A percentile compares a stretch with the other conserved stretches of the same genome.
Evolutionary conservation across 2,888 invertebrate genomes (phyloP).

Genomic region (Drosophila meridionalis): DNA sequence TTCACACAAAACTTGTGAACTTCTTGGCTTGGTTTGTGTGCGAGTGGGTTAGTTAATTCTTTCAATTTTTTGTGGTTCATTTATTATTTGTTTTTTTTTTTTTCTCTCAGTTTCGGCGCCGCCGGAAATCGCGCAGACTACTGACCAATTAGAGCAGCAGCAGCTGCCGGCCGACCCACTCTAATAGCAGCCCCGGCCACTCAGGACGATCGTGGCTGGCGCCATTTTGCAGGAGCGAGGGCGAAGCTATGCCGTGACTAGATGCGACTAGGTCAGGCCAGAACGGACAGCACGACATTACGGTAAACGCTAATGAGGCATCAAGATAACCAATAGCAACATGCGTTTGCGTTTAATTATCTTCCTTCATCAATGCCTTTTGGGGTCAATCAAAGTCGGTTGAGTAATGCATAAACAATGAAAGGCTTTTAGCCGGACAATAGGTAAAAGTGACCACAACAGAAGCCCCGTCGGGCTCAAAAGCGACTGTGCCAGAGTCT

Average conservation of each 20-base stretch:
- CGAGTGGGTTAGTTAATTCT: slow-evolving; percentile 13
- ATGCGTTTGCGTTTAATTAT: slow-evolving; percentile 18
- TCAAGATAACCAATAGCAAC: slow-evolving; percentile 53
- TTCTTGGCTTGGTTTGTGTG: slow-evolving; percentile 37
- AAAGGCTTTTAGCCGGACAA: slow-evolving; percentile 64
- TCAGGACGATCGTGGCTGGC: slow-evolving; percentile 5
- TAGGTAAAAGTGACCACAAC: slow-evolving; percentile 19
- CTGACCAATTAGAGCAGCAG: slow-evolving; percentile 49
- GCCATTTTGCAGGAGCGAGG: slow-evolving; percentile 21
- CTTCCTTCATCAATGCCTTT: slow-evolving; percentile 4
- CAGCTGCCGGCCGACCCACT: slow-evolving; percentile 32
- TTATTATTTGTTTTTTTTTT: neutral
- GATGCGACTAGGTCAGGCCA: neutral
- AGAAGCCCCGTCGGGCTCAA: neutral
- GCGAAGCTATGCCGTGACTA: slow-evolving; percentile 28
- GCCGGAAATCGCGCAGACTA: slow-evolving; percentile 65
- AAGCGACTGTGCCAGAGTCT: neutral
- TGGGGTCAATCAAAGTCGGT: slow-evolving; percentile 45
- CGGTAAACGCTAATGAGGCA: slow-evolving; percentile 36
- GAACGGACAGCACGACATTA: neutral
- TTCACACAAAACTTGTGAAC: slow-evolving; percentile 76
- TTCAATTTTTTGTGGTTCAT: neutral
- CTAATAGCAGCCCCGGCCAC: slow-evolving; percentile 9
- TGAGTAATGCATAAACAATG: slow-evolving; percentile 61
- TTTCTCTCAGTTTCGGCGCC: slow-evolving; percentile 34